Evolutionary conservation across 2,797 vertebrate species (phyloP).

Genomic region (Rhinatrema bivittatum): DNA sequence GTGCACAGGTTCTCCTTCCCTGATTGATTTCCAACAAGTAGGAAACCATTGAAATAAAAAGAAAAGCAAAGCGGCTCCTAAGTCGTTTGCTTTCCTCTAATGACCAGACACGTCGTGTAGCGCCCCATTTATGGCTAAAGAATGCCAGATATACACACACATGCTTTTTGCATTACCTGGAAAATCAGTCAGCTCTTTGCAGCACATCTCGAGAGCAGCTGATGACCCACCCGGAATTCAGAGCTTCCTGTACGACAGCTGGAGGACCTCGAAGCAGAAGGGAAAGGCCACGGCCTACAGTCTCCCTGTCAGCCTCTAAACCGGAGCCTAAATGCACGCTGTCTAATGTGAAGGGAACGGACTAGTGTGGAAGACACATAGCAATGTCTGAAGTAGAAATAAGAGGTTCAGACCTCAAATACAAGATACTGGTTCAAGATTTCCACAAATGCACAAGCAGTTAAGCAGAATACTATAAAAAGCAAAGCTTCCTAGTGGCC

Average conservation of each 20-base stretch:
- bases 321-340: not conserved
- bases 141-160: not conserved
- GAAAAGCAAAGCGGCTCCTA: not conserved
- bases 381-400: no score
- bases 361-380: no score
- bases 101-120: not conserved
- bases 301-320: accelerated
- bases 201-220: not conserved
- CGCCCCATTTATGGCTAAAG: not conserved
- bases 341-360: not conserved
- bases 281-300: accelerated
- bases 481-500: no score
- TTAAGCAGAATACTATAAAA: no score
- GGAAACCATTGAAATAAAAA: not conserved
- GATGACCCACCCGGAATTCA: conserved; percentile 3
- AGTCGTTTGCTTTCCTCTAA: not conserved
- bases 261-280: not conserved
- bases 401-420: no score
- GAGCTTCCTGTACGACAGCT: conserved; percentile 17
- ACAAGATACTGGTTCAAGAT: no score
- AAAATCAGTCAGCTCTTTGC: not conserved
- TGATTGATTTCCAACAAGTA: not conserved
- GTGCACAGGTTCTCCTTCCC: no score
- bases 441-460: no score
- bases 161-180: accelerated